Evolutionary conservation across 92 coral and sea anemone species (phyloP), one percentile per base, ranked within the genome.

Genomic region (Zoanthus sociatus): DNA sequence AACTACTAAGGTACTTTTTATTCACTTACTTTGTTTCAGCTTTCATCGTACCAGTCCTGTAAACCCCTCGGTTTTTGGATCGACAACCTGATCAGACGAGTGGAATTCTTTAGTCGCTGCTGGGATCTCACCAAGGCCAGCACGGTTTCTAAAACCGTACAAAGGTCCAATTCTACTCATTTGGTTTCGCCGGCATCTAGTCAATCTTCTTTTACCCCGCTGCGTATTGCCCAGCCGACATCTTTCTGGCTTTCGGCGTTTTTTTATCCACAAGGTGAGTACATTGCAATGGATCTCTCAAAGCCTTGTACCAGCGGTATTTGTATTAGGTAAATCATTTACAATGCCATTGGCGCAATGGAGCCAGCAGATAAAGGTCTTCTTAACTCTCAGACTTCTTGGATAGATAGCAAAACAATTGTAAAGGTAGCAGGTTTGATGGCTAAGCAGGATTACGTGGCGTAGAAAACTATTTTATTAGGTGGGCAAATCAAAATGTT

Each of bases 191-290:
- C 90, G 21, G 10, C 91, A 1, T 64, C 82, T 67, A 91, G 87
- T 84, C 92, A 88, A 61, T 84, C 94, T 50, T 84, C 93, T 17
- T 45, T 83, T 18, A 53, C 84, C 30, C 69, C 20, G 1, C 82
- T 88, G 17, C 97, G 93, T 75, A 83, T 85, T 50, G 12, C 5
- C 33, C 92, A 92, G 37, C 99, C 99, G 3, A 88, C 93, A 53
- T 97, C 99, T 10, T 97, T 95, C 90, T 97, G 99, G 99, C 78
- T 97, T 67, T 92, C 99, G 3, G 98, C 99, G 2, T 97, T 97
- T 86, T 95, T 97, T 88, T 94, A 90, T 64, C 99, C 99, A 10
- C 98, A 95, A 93, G 99, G 99, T 97, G 56, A 73, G 70, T 68
- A 67, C 18, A 17, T 46, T 6, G 14, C 11, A 8, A 44, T 54